Base-by-base conservation (phyloP, 2,888 invertebrate species). In the Cacoxenus indagator region DNA sequence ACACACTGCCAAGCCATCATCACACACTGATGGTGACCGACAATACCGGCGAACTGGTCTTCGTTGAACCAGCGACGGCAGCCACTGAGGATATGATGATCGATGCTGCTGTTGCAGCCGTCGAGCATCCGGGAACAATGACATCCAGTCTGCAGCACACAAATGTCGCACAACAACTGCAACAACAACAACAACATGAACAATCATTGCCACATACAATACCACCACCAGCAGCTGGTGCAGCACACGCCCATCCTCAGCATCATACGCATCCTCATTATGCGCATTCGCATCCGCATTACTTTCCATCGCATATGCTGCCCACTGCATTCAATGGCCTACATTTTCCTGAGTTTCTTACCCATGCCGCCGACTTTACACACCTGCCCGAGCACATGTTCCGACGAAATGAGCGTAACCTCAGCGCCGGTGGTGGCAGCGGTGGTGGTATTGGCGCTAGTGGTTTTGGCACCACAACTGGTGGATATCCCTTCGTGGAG, bases 351-450 rank as follows among this genome's bases (percentile, higher is more conserved):
- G 81, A 85, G 71, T 82, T 83, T 78, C 82, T 86, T 73, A 74
- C 85, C 76, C 87, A 86, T 77, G 82, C 84, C 68, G 85, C 81
- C 68, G 85, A 85, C 73, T 85, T 86, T 73, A 81, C 84, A 74
- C 85, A 85, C 70, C 70, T 81, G 61, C 79, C 84, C 70, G 77
- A 83, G 67, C 78, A 84, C 73, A 72, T 84, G 31, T 85, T 84
- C 70, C 81, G 78, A 65, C 75, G 76, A 66, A 82, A 82, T 82
- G 83, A 83, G 77, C 80, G 82, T 73, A 73, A 76, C 46, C 67
- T 81, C 77, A 78, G 73, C 74, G 51, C 19, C 43, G 61, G 72
- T 70, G 22, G 67, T 19, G 51, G 51, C 69, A 67, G 70, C 67
- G 19, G 4, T 19, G 51, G 51, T 68, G 51, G n/a, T n/a, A n/a